Conservation (phyloP, 2,113 vertebrate species). For the Neodon shergylaensis region DNA sequence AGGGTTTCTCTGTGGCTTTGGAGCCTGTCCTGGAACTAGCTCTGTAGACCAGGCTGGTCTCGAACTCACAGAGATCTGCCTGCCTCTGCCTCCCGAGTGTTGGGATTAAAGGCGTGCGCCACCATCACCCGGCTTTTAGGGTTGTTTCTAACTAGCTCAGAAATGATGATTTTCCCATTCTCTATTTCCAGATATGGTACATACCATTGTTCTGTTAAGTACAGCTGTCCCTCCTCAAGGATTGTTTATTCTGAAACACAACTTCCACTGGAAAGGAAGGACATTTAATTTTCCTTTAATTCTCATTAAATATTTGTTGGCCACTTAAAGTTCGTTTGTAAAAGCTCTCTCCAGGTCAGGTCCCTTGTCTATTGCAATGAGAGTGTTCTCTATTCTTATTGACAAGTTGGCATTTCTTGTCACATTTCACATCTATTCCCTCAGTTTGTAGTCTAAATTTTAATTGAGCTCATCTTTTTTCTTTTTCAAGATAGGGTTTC, state of each 20-base stretch:
- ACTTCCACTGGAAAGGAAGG: not conserved
- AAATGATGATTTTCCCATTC: not conserved
- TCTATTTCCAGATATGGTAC: not conserved
- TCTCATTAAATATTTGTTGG: not conserved
- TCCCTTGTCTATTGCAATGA: not conserved
- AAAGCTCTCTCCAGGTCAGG: not conserved
- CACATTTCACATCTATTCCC: not conserved
- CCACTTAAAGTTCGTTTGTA: not conserved
- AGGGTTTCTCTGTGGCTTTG: too few species aligned
- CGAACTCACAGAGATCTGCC: too few species aligned
- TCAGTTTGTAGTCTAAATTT: not conserved
- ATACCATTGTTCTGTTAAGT: not conserved
- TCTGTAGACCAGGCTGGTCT: too few species aligned
- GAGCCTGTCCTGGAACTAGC: too few species aligned
- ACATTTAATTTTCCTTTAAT: not conserved
- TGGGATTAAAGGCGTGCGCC: too few species aligned
- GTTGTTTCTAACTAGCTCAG: not conserved
- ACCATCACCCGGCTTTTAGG: too few species aligned
- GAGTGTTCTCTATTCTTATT: not conserved
- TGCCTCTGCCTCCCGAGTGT: too few species aligned
- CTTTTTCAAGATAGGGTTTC: not conserved
- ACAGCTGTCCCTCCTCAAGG: not conserved
- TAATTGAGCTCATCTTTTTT: not conserved
- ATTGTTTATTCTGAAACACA: slow-evolving; percentile 21
- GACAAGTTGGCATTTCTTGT: not conserved